Evolutionary conservation across 1,140 invertebrate genomes (phyloP), one percentile per base, ranked within the genome.

Genomic region (Hetaerina americana): DNA sequence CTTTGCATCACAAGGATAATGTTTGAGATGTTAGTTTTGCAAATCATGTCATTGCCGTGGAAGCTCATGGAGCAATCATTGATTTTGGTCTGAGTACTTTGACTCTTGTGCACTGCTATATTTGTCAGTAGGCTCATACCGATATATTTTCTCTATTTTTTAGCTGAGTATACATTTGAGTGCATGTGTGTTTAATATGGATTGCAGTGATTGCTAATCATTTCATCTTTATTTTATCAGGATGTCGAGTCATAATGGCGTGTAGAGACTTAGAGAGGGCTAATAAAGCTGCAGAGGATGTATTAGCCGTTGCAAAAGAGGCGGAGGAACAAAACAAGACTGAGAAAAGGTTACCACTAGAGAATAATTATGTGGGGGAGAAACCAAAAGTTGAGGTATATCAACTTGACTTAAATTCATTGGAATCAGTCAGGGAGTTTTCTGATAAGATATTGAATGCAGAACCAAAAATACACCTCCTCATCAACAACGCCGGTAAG

Each of bases 401-500:
- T 69, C 81, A 88, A 75, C 82, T 94, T 40, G 88, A 95, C 80
- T 82, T 95, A 0, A 79, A 83, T 1, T 93, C 87, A 12, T 80
- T 94, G 10, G 81, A 84, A 26, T 94, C 91, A 25, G 86, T 95
- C 0, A 80, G 87, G 72, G 81, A 87, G 74, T 94, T 91, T 77
- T 90, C 88, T 12, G 79, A 86, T 67, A 81, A 84, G 26, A 79
- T 95, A 0, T 76, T 85, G 15, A 79, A 84, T 5, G 85, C 80
- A 0, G 86, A 89, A 78, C 71, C 83, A 31, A 81, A 85, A 76
- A 87, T 92, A 57, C 85, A 92, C 76, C 80, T 92, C 49, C 81
- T 95, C 1, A 86, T 94, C 18, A 93, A 94, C 75, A 95, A 94
- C 82, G 93, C 92, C 68, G 92, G 84, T 78, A 24, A 5, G 66